Evolutionary conservation across 2,797 vertebrate species (phyloP).

Genomic region (Chelon auratus): DNA sequence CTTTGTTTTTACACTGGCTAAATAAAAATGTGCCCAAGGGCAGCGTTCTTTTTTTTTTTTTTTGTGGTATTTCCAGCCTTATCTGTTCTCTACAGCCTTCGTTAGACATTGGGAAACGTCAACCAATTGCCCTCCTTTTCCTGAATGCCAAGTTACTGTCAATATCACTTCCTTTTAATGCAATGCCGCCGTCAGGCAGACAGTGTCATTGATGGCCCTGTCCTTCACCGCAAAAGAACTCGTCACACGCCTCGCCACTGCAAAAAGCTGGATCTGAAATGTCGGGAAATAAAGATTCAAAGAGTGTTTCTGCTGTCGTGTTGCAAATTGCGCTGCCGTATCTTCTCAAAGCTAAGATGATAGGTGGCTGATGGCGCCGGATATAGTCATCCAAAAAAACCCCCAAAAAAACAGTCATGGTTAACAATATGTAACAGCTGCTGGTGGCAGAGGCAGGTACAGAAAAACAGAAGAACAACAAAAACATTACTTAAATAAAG

Average conservation of each 20-base stretch:
- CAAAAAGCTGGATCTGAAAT: slow-evolving; percentile 17
- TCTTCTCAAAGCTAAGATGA: slow-evolving; percentile 8
- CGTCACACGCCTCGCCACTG: neutral
- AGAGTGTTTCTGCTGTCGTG: neutral
- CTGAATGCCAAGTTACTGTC: slow-evolving; percentile 64
- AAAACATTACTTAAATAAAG: neutral
- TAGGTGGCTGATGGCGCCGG: neutral
- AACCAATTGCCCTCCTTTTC: slow-evolving; percentile 40
- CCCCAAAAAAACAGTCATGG: neutral
- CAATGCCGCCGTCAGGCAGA: slow-evolving; percentile 39
- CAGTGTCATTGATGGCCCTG: slow-evolving; percentile 34
- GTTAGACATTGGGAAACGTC: slow-evolving; percentile 66
- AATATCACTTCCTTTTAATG: slow-evolving; percentile 52
- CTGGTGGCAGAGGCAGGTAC: too few relatives aligned
- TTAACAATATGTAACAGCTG: neutral
- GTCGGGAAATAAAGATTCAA: slow-evolving; percentile 9
- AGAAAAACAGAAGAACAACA: neutral
- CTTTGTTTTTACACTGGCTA: slow-evolving; percentile 63
- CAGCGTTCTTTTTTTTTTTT: slow-evolving; percentile 5
- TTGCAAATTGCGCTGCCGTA: neutral
- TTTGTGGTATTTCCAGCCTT: slow-evolving; percentile 60
- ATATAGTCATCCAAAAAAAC: neutral
- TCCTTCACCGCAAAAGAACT: slow-evolving; percentile 41
- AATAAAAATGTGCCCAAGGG: slow-evolving; percentile 66
- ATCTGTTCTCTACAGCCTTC: slow-evolving; percentile 73